Conservation (phyloP, 2,797 vertebrate species). For the Uromys caudimaculatus region DNA sequence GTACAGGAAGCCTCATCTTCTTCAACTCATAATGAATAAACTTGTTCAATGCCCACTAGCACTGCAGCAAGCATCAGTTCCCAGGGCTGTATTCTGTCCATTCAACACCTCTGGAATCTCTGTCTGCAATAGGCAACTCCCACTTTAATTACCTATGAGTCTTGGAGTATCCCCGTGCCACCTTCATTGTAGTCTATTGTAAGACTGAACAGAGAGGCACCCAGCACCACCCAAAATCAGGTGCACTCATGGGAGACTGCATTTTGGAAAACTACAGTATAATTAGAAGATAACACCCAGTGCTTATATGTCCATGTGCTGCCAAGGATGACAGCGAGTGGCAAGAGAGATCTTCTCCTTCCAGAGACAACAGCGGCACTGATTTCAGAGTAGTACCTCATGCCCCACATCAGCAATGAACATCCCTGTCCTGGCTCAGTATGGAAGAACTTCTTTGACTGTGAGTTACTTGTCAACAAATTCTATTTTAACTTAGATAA, state of each 20-base stretch:
- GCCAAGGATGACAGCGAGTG: not conserved
- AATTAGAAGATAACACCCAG: not conserved
- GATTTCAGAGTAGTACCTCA: no score
- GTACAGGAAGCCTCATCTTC: not conserved
- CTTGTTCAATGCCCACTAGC: not conserved
- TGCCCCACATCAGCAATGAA: not conserved
- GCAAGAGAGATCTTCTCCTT: not conserved
- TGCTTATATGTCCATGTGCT: not conserved
- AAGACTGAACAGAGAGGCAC: not conserved
- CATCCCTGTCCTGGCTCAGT: no score
- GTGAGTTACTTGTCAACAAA: slow-evolving; percentile 37
- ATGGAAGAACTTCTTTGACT: slow-evolving; percentile 8
- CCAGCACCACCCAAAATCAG: not conserved
- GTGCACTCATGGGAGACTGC: not conserved
- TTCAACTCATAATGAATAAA: not conserved
- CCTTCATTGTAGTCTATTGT: not conserved
- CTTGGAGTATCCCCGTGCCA: not conserved
- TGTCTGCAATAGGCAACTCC: not conserved
- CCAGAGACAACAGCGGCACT: not conserved
- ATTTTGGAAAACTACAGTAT: not conserved
- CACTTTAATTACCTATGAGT: not conserved
- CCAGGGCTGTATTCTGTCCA: no score
- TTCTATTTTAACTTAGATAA: slow-evolving; percentile 42
- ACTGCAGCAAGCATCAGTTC: not conserved
- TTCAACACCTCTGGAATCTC: not conserved